Evolutionary conservation across 2,113 vertebrate species (phyloP).

Genomic region (Herpetotheres cachinnans): DNA sequence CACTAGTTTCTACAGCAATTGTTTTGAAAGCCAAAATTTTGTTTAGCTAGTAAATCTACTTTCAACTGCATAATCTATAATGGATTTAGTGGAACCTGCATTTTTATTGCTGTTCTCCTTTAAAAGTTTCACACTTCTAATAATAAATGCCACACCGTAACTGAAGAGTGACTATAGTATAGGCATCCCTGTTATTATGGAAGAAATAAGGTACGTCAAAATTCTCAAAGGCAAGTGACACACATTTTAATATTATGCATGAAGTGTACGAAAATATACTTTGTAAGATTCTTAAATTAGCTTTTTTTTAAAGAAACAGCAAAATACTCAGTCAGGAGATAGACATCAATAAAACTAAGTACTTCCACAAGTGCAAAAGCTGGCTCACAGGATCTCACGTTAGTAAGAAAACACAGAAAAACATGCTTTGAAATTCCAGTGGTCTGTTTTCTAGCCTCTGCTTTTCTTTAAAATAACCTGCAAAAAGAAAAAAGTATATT

Average conservation of each 20-base stretch:
- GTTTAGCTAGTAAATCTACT: not conserved
- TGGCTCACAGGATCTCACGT: not conserved
- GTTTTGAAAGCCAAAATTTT: not conserved
- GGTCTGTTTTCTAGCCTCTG: slow-evolving; percentile 70
- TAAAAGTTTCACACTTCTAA: not conserved
- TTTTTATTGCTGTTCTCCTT: not conserved
- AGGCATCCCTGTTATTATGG: not conserved
- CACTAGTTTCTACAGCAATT: not conserved
- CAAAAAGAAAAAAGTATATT: slow-evolving; percentile 26
- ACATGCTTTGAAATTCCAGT: slow-evolving; percentile 7
- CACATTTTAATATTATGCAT: not conserved
- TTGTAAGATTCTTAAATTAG: not conserved
- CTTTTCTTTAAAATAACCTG: slow-evolving; percentile 81
- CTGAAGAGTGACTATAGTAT: not conserved
- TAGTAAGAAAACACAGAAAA: not conserved
- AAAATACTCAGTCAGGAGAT: not conserved
- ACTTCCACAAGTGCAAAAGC: not conserved
- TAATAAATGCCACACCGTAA: not conserved
- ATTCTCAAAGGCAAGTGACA: not conserved
- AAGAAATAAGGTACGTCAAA: not conserved
- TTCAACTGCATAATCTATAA: not conserved
- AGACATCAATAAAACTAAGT: not conserved
- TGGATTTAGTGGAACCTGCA: not conserved
- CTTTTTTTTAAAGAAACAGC: not conserved
- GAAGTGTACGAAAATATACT: not conserved